A percentile compares a stretch with the other conserved stretches of the same genome.
phyloP scores from a whole-genome alignment of 2,113 vertebrate genomes.

The Ageneiosus marmoratus region DNA sequence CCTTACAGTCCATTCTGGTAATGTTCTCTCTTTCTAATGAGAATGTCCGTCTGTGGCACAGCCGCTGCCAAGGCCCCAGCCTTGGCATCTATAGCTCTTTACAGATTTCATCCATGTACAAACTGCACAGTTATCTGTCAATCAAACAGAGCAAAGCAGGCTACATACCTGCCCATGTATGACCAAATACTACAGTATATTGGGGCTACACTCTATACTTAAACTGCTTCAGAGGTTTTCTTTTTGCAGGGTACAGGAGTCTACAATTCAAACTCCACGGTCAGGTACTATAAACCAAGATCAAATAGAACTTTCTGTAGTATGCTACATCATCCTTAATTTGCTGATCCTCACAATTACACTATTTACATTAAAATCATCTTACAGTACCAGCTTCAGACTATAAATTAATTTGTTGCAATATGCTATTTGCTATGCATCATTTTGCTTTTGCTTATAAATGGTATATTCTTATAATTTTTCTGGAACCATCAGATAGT shows the following conservation, averaged over 20 bases:
- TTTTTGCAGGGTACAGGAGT: neutral
- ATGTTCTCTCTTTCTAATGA: slow-evolving; percentile 44
- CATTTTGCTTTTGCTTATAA: too few relatives aligned
- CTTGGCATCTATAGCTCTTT: slow-evolving; percentile 18
- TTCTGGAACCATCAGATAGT: slow-evolving; percentile 13
- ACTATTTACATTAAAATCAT: neutral
- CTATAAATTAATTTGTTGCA: too few relatives aligned
- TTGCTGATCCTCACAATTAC: neutral
- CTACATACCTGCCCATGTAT: slow-evolving; percentile 29
- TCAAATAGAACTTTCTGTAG: too few relatives aligned
- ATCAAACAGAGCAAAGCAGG: neutral
- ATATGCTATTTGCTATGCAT: too few relatives aligned
- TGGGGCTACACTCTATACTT: neutral
- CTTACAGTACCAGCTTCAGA: neutral
- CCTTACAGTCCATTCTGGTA: slow-evolving; percentile 35
- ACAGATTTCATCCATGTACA: slow-evolving; percentile 27
- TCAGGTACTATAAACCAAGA: too few relatives aligned
- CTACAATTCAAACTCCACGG: neutral
- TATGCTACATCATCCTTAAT: neutral
- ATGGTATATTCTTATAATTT: neutral
- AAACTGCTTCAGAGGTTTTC: neutral
- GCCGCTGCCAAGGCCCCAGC: slow-evolving; percentile 45
- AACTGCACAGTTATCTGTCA: slow-evolving; percentile 13
- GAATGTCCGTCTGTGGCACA: slow-evolving; percentile 33
- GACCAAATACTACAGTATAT: neutral